Conservation (phyloP, 2,888 invertebrate genomes). For the Hypomecis atomaria region DNA sequence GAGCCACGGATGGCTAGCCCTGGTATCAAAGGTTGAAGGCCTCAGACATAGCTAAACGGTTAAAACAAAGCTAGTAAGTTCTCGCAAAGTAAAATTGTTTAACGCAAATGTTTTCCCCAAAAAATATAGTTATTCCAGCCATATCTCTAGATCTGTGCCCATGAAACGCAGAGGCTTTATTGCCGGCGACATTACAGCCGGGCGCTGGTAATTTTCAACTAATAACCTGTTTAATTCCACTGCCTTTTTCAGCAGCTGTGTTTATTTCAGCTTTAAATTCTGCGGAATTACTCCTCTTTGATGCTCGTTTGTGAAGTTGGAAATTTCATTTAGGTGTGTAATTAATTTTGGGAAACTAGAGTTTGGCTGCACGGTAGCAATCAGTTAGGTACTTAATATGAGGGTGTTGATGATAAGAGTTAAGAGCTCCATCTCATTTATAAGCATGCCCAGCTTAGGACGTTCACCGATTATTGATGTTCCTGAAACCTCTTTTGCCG, state of each 20-base stretch:
- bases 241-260: conserved; percentile 54
- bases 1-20: no score
- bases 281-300: conserved; percentile 24
- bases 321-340: neutral
- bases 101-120: no score
- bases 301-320: conserved; percentile 24
- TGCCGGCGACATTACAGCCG: conserved; percentile 72
- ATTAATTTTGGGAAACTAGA: no score
- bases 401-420: neutral
- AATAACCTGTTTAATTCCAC: conserved; percentile 78
- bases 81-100: no score
- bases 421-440: no score
- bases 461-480: no score
- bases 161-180: conserved; percentile 58
- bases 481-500: no score
- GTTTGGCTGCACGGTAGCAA: no score
- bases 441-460: no score
- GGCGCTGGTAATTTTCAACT: conserved; percentile 79
- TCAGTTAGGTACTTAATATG: neutral
- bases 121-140: conserved; percentile 48
- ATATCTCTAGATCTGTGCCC: conserved; percentile 19
- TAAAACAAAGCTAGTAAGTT: no score
- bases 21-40: no score
- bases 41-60: no score
- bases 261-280: conserved; percentile 40